These are phyloP conservation scores for Calliphora vomitoria DNA, from an alignment of 2,888 invertebrate species.

Conservation along the genomic window DNA sequence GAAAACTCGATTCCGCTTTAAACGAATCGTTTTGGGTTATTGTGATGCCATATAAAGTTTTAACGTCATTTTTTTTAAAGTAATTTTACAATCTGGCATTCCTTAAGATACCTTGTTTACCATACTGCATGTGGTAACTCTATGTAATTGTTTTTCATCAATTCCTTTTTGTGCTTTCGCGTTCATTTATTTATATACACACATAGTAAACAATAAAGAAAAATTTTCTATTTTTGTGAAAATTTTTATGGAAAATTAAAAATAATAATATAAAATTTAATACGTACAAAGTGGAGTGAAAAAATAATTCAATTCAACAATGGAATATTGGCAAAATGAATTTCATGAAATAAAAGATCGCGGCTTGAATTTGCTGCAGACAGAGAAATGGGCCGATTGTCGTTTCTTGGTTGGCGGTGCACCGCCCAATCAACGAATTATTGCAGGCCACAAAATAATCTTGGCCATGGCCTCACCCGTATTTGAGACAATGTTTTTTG, in stretches of 20 bases:
- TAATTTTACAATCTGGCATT: slow-evolving; percentile 11
- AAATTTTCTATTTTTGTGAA: slow-evolving; percentile 20
- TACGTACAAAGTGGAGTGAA: slow-evolving; percentile 7
- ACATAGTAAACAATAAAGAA: slow-evolving; percentile 38
- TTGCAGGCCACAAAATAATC: slow-evolving; percentile 91
- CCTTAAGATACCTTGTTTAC: no score
- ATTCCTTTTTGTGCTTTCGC: slow-evolving; percentile 29
- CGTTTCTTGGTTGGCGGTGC: slow-evolving; percentile 91
- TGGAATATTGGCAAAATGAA: slow-evolving; percentile 89
- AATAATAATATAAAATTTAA: not conserved
- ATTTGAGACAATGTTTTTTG: slow-evolving; percentile 95
- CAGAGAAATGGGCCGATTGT: slow-evolving; percentile 93
- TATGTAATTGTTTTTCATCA: slow-evolving; percentile 26
- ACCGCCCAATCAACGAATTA: slow-evolving; percentile 89
- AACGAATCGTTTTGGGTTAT: no score
- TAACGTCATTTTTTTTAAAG: not conserved
- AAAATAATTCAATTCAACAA: slow-evolving; percentile 53
- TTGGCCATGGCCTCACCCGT: slow-evolving; percentile 95
- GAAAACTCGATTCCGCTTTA: no score
- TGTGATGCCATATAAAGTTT: no score
- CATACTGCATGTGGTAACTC: not conserved
- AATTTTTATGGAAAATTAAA: not conserved
- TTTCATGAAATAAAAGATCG: slow-evolving; percentile 88
- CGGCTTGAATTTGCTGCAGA: slow-evolving; percentile 89
- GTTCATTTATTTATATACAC: slow-evolving; percentile 47